Conservation (phyloP, 2,113 vertebrate species). For the Phyllostomus discolor region DNA sequence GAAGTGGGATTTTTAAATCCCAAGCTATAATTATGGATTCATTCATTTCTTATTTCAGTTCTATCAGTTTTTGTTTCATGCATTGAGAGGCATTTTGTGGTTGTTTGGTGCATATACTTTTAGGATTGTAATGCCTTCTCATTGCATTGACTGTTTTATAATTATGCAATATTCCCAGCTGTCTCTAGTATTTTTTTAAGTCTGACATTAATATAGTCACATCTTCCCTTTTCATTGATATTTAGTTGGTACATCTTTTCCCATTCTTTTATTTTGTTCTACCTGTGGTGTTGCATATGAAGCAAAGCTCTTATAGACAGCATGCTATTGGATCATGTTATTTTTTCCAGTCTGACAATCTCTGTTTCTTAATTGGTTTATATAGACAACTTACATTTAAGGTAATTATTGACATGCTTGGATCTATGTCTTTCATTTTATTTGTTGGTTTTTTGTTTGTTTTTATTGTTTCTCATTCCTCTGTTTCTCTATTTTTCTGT, state of each 20-base stretch:
- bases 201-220: neutral
- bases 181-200: neutral
- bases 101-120: neutral
- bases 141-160: neutral
- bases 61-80: neutral
- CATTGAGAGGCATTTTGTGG: neutral
- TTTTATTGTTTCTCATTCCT: neutral
- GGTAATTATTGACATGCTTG: neutral
- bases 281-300: neutral
- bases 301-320: neutral
- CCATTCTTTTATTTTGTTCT: neutral
- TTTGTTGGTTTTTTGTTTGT: neutral
- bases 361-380: neutral
- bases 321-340: neutral
- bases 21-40: neutral
- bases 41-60: neutral
- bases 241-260: neutral
- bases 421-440: neutral
- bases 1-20: neutral
- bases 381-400: neutral
- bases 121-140: neutral
- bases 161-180: neutral
- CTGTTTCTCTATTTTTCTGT: neutral
- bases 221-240: neutral
- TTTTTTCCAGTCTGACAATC: neutral